Conservation (phyloP, 2,888 invertebrate genomes). For the Spodoptera exigua region DNA sequence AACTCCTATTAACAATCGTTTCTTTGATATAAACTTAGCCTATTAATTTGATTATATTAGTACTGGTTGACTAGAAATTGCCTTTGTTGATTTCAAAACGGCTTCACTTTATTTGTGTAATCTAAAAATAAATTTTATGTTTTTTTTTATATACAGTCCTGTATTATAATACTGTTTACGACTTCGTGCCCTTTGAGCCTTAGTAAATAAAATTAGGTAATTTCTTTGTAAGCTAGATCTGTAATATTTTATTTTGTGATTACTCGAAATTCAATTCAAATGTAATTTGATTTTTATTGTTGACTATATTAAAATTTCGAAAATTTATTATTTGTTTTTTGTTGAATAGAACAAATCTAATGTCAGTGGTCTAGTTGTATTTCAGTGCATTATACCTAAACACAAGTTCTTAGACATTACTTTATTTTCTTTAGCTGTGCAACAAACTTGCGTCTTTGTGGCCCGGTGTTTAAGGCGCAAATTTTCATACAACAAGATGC, state of each 20-base stretch:
- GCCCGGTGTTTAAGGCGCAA: no score
- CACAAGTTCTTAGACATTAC: not conserved
- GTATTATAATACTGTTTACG: slow-evolving; percentile 14
- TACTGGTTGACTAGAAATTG: not conserved
- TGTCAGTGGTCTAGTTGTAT: no score
- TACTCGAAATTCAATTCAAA: not conserved
- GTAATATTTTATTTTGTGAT: slow-evolving; percentile 5
- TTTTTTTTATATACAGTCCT: slow-evolving; percentile 8
- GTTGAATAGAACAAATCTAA: no score
- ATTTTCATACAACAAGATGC: no score
- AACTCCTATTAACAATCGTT: no score
- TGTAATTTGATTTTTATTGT: no score
- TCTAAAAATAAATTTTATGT: slow-evolving; percentile 13
- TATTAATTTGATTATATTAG: slow-evolving; percentile 6
- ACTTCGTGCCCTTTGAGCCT: slow-evolving; percentile 3
- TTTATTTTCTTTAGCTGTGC: no score
- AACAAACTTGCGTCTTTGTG: no score
- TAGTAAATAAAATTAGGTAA: slow-evolving; percentile 2
- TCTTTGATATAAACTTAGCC: slow-evolving; percentile 15
- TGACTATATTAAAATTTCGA: no score
- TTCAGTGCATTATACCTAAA: no score
- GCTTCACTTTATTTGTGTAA: slow-evolving; percentile 4
- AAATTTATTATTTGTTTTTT: no score
- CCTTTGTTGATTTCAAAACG: slow-evolving; percentile 18
- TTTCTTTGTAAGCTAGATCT: slow-evolving; percentile 7